Evolutionary conservation across 2,113 vertebrate species (phyloP).

Genomic region (Ardeotis arabs): DNA sequence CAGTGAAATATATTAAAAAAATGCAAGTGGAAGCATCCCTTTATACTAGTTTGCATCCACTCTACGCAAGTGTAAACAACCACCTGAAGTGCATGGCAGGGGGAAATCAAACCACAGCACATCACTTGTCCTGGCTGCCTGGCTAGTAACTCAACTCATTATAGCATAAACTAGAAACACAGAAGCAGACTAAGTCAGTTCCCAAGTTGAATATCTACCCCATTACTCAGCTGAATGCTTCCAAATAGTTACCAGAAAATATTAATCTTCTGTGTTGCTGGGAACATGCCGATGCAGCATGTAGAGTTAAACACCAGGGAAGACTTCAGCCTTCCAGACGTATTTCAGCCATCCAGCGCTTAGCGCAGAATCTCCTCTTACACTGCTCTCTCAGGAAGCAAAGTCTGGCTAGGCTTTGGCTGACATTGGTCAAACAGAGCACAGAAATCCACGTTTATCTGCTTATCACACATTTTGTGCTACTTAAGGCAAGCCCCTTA

Average conservation of each 20-base stretch:
- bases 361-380: background rate
- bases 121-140: background rate
- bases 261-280: background rate
- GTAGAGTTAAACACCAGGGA: background rate
- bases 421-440: background rate
- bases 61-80: background rate
- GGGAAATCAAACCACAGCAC: background rate
- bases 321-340: background rate
- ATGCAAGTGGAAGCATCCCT: background rate
- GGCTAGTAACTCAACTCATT: background rate
- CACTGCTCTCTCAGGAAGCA: background rate
- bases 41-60: background rate
- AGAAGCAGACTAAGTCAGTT: background rate
- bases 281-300: background rate
- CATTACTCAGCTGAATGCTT: background rate
- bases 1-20: rapidly evolving
- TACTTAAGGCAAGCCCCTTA: background rate
- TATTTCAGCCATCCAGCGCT: background rate
- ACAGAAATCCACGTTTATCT: background rate
- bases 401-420: background rate
- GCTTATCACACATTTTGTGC: background rate
- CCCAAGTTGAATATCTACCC: background rate
- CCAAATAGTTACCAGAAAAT: background rate
- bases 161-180: background rate
- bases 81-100: background rate